These are phyloP conservation scores for Whitmania pigra DNA, from an alignment of 1,140 invertebrate species.

Conservation along the genomic window DNA sequence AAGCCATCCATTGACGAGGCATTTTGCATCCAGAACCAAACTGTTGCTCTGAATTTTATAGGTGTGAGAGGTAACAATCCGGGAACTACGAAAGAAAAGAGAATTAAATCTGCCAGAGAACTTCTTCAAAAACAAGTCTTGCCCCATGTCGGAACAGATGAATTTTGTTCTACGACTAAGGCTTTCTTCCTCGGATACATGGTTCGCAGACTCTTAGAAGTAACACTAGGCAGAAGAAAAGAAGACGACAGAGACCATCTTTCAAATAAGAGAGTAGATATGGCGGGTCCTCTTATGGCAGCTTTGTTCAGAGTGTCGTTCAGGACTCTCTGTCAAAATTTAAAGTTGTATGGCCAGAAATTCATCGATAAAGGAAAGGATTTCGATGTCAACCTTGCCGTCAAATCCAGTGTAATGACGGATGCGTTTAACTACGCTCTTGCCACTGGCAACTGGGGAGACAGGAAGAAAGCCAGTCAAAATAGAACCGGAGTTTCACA, in stretches of 20 bases:
- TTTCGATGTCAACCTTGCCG: conserved; percentile 88
- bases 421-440: conserved; percentile 93
- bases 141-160: conserved; percentile 83
- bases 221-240: conserved; percentile 80
- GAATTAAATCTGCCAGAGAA: conserved; percentile 96
- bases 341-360: conserved; percentile 93
- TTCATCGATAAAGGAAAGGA: conserved; percentile 96
- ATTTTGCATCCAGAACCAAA: conserved; percentile 97
- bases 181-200: conserved; percentile 91
- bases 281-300: conserved; percentile 86
- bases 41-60: conserved; percentile 94
- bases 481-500: conserved; percentile 80
- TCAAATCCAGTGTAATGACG: conserved; percentile 93
- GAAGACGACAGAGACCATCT: conserved; percentile 98
- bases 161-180: conserved; percentile 98
- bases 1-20: conserved; percentile 97
- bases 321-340: conserved; percentile 45
- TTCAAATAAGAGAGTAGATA: conserved; percentile 90
- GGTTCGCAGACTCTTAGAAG: conserved; percentile 85
- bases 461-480: conserved; percentile 98
- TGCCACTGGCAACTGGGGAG: conserved; percentile 97
- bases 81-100: conserved; percentile 92
- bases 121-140: conserved; percentile 99
- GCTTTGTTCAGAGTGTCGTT: conserved; percentile 70
- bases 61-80: conserved; percentile 84